Conservation (phyloP, 2,797 vertebrate genomes). For the Novumbra hubbsi region DNA sequence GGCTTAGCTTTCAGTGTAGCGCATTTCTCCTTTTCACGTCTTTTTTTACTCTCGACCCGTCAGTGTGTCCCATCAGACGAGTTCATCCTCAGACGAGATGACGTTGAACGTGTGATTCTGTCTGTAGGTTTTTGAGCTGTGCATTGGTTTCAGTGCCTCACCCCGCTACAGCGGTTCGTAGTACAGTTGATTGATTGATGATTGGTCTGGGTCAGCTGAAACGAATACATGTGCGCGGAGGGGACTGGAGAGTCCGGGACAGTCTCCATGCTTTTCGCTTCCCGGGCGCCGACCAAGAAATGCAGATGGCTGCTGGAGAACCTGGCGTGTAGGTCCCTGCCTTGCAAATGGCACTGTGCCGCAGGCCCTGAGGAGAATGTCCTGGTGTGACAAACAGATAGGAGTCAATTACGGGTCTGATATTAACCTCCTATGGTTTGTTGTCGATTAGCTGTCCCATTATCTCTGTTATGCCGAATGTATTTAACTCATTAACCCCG, state of each 20-base stretch:
- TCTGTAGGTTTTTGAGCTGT: neutral
- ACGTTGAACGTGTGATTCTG: neutral
- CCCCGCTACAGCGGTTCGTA: slow-evolving; percentile 3
- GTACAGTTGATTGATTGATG: too few relatives aligned
- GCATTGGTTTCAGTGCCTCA: slow-evolving; percentile 15
- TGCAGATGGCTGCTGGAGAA: slow-evolving; percentile 50
- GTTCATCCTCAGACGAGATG: neutral
- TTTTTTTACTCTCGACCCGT: slow-evolving; percentile 51
- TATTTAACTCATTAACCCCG: slow-evolving; percentile 59
- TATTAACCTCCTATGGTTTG: slow-evolving; percentile 81
- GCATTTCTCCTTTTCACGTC: slow-evolving; percentile 52
- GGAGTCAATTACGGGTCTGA: slow-evolving; percentile 79
- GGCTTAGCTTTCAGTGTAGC: slow-evolving; percentile 65
- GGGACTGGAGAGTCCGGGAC: slow-evolving; percentile 45
- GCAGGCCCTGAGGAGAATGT: slow-evolving; percentile 16
- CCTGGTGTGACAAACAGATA: slow-evolving; percentile 74
- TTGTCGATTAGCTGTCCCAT: slow-evolving; percentile 84
- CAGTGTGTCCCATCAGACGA: neutral
- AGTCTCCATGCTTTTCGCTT: slow-evolving; percentile 53
- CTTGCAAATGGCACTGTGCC: neutral
- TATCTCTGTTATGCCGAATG: slow-evolving; percentile 79
- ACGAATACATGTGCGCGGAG: slow-evolving; percentile 54
- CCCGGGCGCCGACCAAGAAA: slow-evolving; percentile 58
- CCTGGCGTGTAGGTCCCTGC: slow-evolving; percentile 27
- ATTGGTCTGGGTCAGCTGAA: slow-evolving; percentile 73